phyloP scores from a whole-genome alignment of 64 coral and sea anemone genomes.

The Montipora efflorescens region DNA sequence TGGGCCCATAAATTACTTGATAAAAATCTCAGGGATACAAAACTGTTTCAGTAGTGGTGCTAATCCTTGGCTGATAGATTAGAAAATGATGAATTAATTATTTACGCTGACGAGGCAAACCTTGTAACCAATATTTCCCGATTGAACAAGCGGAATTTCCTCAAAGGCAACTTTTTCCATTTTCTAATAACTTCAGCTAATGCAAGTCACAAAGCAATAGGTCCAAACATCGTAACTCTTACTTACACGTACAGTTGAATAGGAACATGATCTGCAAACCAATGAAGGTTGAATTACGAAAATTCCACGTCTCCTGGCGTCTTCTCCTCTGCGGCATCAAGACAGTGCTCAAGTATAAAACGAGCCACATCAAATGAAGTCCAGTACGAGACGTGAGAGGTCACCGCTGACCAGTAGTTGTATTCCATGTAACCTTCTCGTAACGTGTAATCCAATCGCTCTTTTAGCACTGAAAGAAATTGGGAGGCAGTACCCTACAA shows the following conservation, averaged over 20 bases:
- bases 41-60: no score
- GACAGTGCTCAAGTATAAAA: constrained; percentile 86
- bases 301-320: background rate
- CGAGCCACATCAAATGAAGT: constrained; percentile 83
- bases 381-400: constrained; percentile 97
- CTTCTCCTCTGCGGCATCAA: background rate
- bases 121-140: no score
- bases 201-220: background rate
- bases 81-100: no score
- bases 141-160: background rate
- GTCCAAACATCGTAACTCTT: background rate
- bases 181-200: background rate
- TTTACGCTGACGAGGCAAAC: no score
- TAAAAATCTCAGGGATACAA: no score
- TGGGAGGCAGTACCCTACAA: background rate
- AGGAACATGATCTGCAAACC: background rate
- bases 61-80: no score
- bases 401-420: constrained; percentile 97
- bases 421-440: constrained; percentile 92
- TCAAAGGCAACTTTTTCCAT: background rate
- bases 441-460: constrained; percentile 89
- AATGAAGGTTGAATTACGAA: background rate
- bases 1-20: no score
- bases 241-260: background rate
- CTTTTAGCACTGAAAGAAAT: constrained; percentile 78